These are phyloP conservation scores for Phengaris alcon DNA, from an alignment of 2,888 invertebrate genomes.

Conservation along the genomic window DNA sequence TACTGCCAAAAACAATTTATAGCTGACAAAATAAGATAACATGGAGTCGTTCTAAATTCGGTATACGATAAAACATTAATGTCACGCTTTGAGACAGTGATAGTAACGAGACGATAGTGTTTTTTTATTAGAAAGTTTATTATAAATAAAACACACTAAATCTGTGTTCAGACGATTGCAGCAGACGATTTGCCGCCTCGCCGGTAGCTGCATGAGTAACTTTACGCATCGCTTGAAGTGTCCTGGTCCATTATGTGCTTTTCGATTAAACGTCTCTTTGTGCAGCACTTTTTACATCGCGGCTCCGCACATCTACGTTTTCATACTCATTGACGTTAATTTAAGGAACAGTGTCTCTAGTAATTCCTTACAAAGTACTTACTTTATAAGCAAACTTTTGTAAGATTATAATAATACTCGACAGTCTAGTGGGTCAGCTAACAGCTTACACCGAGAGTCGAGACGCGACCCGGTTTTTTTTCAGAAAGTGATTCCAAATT, in stretches of 20 bases:
- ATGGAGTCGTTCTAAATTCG: not conserved
- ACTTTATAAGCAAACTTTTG: too few relatives aligned
- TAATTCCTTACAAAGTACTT: too few relatives aligned
- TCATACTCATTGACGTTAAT: not conserved
- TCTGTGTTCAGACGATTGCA: not conserved
- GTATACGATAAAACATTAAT: not conserved
- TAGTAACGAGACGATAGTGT: not conserved
- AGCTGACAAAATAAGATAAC: not conserved
- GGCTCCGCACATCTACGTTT: not conserved
- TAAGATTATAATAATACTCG: too few relatives aligned
- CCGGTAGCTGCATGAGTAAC: slow-evolving; percentile 8
- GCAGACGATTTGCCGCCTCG: slow-evolving; percentile 22
- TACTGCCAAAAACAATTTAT: not conserved
- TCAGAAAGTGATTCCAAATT: too few relatives aligned
- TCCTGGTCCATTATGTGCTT: not conserved
- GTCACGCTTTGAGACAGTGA: not conserved
- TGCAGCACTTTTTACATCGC: not conserved
- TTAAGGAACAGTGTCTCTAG: not conserved
- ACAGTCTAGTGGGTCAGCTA: too few relatives aligned
- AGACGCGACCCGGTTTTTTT: too few relatives aligned
- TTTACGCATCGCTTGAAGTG: not conserved
- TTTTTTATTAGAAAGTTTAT: slow-evolving; percentile 18
- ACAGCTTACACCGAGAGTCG: too few relatives aligned
- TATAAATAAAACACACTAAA: slow-evolving; percentile 2
- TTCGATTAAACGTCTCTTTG: not conserved